Conservation (phyloP, 2,113 vertebrate genomes). For the Passer domesticus region DNA sequence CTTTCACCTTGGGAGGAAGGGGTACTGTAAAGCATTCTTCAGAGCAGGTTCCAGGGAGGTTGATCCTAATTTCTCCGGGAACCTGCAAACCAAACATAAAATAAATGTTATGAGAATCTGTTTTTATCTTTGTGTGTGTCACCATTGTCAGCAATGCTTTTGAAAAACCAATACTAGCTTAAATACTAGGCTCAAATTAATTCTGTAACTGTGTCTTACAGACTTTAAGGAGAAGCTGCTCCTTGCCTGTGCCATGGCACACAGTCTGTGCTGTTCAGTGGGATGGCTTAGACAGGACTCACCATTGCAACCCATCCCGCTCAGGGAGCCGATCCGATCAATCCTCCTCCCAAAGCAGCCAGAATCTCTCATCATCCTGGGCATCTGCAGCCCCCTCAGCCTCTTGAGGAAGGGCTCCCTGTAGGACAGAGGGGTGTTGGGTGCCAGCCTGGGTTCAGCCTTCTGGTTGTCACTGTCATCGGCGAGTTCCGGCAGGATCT, state of each 20-base stretch:
- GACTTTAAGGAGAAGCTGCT: background rate
- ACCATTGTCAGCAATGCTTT: background rate
- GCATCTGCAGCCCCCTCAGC: constrained; percentile 51
- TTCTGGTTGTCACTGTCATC: background rate
- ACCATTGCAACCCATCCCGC: constrained; percentile 85
- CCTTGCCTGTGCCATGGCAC: rapidly evolving
- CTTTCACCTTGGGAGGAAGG: constrained; percentile 32
- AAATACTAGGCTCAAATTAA: background rate
- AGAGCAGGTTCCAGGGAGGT: background rate
- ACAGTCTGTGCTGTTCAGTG: rapidly evolving
- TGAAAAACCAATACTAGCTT: background rate
- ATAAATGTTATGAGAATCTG: background rate
- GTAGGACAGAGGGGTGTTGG: constrained; percentile 47
- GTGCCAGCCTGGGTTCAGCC: constrained; percentile 17
- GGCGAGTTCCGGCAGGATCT: background rate
- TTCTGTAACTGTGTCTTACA: background rate
- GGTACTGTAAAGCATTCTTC: constrained; percentile 34
- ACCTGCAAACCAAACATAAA: constrained; percentile 38
- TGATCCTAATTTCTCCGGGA: constrained; percentile 46
- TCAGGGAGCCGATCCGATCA: constrained; percentile 86
- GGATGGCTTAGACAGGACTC: background rate
- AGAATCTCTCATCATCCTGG: constrained; percentile 68
- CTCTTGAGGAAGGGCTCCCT: constrained; percentile 68
- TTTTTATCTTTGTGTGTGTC: background rate
- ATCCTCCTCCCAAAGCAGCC: constrained; percentile 86